Evolutionary conservation across 2,888 invertebrate genomes (phyloP).

Genomic region (Yponomeuta evonymella): DNA sequence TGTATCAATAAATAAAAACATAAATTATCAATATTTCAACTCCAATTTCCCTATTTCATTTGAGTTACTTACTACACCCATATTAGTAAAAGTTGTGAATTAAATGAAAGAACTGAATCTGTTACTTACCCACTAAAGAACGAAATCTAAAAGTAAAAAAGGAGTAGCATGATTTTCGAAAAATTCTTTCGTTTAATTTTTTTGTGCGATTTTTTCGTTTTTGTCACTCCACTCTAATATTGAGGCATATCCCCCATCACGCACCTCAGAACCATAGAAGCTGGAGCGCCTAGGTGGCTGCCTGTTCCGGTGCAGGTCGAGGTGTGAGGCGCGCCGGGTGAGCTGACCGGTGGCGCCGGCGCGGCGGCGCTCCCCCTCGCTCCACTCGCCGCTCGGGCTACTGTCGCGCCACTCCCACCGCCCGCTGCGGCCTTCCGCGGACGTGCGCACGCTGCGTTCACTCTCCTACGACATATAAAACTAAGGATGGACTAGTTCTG

Average conservation of each 20-base stretch:
- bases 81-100: too few relatives aligned
- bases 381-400: constrained; percentile 49
- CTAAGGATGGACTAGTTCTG: neutral
- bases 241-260: neutral
- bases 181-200: too few relatives aligned
- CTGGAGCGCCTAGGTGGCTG: constrained; percentile 39
- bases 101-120: too few relatives aligned
- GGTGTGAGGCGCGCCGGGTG: constrained; percentile 61
- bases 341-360: constrained; percentile 29
- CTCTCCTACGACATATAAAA: constrained; percentile 47
- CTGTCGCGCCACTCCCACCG: constrained; percentile 65
- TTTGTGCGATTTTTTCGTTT: too few relatives aligned
- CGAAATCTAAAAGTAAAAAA: too few relatives aligned
- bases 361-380: constrained; percentile 36
- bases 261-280: constrained; percentile 59
- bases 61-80: too few relatives aligned
- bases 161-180: too few relatives aligned
- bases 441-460: constrained; percentile 55
- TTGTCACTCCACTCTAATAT: too few relatives aligned
- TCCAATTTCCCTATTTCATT: too few relatives aligned
- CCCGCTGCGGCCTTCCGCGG: constrained; percentile 35
- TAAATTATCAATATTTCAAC: too few relatives aligned
- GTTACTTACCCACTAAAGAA: too few relatives aligned
- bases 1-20: too few relatives aligned
- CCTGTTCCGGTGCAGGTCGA: constrained; percentile 49